phyloP scores from a whole-genome alignment of 1,140 invertebrate genomes.

The Drosophila nannoptera region DNA sequence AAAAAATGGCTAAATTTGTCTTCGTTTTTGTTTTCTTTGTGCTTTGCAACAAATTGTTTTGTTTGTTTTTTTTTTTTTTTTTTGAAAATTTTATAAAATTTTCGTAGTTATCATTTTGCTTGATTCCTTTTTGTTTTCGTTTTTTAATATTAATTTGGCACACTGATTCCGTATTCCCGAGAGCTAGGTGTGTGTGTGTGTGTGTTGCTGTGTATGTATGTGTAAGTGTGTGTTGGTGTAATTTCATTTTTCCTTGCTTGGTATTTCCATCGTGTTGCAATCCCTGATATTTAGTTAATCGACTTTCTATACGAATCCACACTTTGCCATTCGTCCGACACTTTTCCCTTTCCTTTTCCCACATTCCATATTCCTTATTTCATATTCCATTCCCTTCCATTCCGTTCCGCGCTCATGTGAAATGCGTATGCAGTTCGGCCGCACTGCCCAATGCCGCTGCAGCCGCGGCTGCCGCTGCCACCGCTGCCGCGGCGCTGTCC shows the following conservation, averaged over 20 bases:
- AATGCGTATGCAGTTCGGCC: slow-evolving; percentile 68
- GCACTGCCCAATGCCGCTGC: slow-evolving; percentile 55
- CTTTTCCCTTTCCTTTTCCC: slow-evolving; percentile 5
- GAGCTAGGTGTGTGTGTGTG: slow-evolving; percentile 60
- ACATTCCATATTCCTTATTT: too few relatives aligned
- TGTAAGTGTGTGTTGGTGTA: slow-evolving; percentile 26
- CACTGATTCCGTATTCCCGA: slow-evolving; percentile 77
- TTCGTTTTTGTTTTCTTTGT: slow-evolving; percentile 56
- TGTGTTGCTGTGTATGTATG: slow-evolving; percentile 17
- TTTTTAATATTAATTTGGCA: slow-evolving; percentile 70
- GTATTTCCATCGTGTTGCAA: slow-evolving; percentile 22
- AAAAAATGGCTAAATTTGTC: slow-evolving; percentile 70
- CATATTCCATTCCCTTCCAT: too few relatives aligned
- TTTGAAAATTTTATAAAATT: slow-evolving; percentile 46
- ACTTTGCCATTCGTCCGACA: too few relatives aligned
- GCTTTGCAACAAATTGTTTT: slow-evolving; percentile 75
- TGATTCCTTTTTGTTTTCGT: slow-evolving; percentile 29
- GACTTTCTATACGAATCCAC: slow-evolving; percentile 27
- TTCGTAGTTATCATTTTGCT: slow-evolving; percentile 54
- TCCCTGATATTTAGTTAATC: slow-evolving; percentile 69
- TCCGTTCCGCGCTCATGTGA: slow-evolving; percentile 45
- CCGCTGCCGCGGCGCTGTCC: slow-evolving; percentile 26
- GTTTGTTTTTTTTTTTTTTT: slow-evolving; percentile 24
- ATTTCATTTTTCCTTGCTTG: slow-evolving; percentile 31
- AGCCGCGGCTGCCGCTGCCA: slow-evolving; percentile 54